Evolutionary conservation across 2,888 invertebrate species (phyloP).

Genomic region (Notocelia uddmanniana): DNA sequence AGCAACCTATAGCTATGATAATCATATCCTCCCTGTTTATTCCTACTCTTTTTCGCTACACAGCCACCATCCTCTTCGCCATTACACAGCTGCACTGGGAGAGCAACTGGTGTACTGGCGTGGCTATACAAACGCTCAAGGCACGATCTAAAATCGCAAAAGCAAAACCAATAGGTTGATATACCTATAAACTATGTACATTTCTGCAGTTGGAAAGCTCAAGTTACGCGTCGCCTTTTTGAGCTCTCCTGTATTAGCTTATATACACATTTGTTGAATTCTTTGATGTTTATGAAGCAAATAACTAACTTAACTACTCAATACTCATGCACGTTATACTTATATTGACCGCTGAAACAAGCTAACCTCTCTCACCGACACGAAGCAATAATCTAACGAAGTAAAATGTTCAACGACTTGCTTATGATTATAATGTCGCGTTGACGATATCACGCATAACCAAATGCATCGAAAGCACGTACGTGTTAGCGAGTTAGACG

Average conservation of each 20-base stretch:
- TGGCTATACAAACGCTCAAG: not conserved
- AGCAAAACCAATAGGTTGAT: not conserved
- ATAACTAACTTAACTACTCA: not conserved
- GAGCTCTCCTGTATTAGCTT: no score
- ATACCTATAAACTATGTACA: not conserved
- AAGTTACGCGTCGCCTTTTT: not conserved
- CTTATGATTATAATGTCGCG: slow-evolving; percentile 22
- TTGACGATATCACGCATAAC: slow-evolving; percentile 28
- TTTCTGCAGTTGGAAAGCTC: not conserved
- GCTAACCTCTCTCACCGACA: not conserved
- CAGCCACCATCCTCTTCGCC: no score
- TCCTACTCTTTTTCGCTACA: not conserved
- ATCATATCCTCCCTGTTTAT: not conserved
- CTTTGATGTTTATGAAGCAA: not conserved
- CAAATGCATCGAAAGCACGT: slow-evolving; percentile 33
- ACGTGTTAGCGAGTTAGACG: slow-evolving; percentile 49
- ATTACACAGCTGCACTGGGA: not conserved
- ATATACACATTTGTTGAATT: no score
- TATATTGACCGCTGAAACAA: not conserved
- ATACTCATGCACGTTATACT: not conserved
- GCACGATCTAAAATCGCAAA: not conserved
- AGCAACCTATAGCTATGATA: no score
- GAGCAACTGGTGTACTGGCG: not conserved
- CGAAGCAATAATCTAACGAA: not conserved
- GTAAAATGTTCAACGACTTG: slow-evolving; percentile 17